These are phyloP conservation scores for Laupala kohalensis DNA, from an alignment of 1,140 invertebrate species.

Conservation along the genomic window DNA sequence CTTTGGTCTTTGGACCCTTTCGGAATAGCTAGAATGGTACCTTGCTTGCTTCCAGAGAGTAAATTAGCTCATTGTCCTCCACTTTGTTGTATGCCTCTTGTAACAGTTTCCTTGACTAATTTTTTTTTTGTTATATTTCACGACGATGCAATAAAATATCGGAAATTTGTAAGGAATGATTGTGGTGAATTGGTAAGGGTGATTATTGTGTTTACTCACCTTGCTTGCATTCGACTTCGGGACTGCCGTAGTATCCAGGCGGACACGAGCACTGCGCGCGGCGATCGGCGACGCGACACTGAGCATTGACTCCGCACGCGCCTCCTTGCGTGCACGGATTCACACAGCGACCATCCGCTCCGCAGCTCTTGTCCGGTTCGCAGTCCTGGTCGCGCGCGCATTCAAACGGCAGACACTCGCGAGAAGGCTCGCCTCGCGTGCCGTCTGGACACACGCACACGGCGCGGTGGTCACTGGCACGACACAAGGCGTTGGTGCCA, in stretches of 20 bases:
- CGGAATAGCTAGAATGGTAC: no score
- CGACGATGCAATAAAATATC: no score
- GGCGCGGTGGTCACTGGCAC: constrained; percentile 60
- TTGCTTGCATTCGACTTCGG: constrained; percentile 58
- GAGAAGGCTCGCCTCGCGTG: constrained; percentile 61
- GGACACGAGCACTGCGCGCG: constrained; percentile 71
- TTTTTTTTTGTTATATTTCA: no score
- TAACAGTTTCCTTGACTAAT: no score
- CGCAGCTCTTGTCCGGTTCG: constrained; percentile 60
- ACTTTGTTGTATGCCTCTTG: no score
- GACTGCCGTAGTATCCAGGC: constrained; percentile 71
- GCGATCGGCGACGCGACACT: constrained; percentile 65
- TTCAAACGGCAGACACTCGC: constrained; percentile 58
- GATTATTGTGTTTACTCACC: constrained; percentile 24
- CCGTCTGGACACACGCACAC: constrained; percentile 75
- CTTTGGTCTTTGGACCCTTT: no score
- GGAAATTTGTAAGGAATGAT: no score
- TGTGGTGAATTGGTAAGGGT: no score
- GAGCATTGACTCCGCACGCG: constrained; percentile 70
- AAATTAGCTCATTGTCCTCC: no score
- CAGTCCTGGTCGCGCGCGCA: constrained; percentile 68
- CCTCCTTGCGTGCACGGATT: constrained; percentile 67
- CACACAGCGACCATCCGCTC: constrained; percentile 44
- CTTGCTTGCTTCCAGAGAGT: no score
- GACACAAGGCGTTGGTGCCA: constrained; percentile 61